A percentile compares a stretch with the other conserved stretches of the same genome.
phyloP scores from a whole-genome alignment of 2,888 invertebrate species.

The Holacanthella duospinosa region DNA sequence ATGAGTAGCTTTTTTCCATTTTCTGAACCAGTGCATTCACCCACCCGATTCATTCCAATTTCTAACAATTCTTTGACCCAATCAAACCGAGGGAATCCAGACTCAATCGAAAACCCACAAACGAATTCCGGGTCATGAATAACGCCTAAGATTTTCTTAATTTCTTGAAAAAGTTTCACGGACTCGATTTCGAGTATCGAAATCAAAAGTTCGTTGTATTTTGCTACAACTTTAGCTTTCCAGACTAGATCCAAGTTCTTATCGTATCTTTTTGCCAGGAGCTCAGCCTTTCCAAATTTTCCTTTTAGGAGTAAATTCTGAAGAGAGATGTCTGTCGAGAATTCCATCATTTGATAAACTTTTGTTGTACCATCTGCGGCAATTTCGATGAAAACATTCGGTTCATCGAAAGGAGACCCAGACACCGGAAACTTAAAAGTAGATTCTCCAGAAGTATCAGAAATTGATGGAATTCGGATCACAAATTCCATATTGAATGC shows the following conservation, averaged over 20 bases:
- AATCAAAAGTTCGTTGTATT: slow-evolving; percentile 7
- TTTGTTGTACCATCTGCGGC: background rate
- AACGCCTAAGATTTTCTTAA: slow-evolving; percentile 13
- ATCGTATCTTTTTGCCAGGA: slow-evolving; percentile 21
- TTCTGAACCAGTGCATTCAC: slow-evolving; percentile 13
- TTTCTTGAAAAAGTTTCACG: slow-evolving; percentile 13
- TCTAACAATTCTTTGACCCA: slow-evolving; percentile 28
- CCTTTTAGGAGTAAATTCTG: slow-evolving; percentile 31
- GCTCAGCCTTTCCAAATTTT: slow-evolving; percentile 27
- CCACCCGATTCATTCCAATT: slow-evolving; percentile 21
- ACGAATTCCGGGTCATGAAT: slow-evolving; percentile 29
- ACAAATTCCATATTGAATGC: slow-evolving; percentile 21
- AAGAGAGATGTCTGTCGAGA: slow-evolving; percentile 29
- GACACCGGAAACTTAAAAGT: slow-evolving; percentile 23
- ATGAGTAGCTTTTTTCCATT: slow-evolving; percentile 19
- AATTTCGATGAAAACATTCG: slow-evolving; percentile 22
- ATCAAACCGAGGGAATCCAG: slow-evolving; percentile 17
- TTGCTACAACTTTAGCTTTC: slow-evolving; percentile 29
- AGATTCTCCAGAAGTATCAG: background rate
- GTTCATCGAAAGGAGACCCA: slow-evolving; percentile 25
- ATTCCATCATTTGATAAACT: slow-evolving; percentile 30
- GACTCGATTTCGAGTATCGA: background rate
- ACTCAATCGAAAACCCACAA: slow-evolving; percentile 23
- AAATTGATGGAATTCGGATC: slow-evolving; percentile 17
- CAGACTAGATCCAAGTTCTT: slow-evolving; percentile 33